A percentile compares a stretch with the other conserved stretches of the same genome.
Evolutionary conservation across 1,140 invertebrate species (phyloP).

Genomic region (Micrasema minimum): DNA sequence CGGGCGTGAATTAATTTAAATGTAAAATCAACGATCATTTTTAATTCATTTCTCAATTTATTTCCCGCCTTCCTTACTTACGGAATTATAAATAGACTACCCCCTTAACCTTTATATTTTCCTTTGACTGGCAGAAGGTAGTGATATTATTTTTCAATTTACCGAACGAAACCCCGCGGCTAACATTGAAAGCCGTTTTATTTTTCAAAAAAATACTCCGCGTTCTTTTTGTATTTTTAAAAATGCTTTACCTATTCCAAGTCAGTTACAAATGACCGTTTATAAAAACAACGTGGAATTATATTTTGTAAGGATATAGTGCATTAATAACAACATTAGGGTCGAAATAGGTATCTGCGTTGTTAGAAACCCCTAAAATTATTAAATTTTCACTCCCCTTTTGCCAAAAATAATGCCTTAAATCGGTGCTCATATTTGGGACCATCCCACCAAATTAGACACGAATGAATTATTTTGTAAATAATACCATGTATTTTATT

Average conservation of each 20-base stretch:
- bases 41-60: not conserved
- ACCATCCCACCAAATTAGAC: constrained; percentile 23
- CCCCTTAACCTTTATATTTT: too few species aligned
- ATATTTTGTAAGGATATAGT: too few species aligned
- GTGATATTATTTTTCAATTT: constrained; percentile 48
- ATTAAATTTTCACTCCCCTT: constrained; percentile 16
- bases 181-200: constrained; percentile 28
- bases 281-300: not conserved
- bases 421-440: constrained; percentile 12
- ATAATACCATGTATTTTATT: not conserved
- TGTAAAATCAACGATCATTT: too few species aligned
- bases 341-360: too few species aligned
- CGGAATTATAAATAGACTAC: too few species aligned
- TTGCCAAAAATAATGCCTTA: constrained; percentile 15
- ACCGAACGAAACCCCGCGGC: constrained; percentile 43
- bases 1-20: too few species aligned
- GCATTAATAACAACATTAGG: too few species aligned
- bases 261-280: constrained; percentile 17
- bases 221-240: constrained; percentile 16
- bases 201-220: constrained; percentile 6
- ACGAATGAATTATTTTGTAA: constrained; percentile 4
- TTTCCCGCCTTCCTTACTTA: too few species aligned
- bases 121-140: not conserved
- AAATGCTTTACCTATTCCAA: not conserved
- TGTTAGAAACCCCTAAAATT: constrained; percentile 5